Evolutionary conservation across 1,140 invertebrate genomes (phyloP).

Genomic region (Ips typographus): DNA sequence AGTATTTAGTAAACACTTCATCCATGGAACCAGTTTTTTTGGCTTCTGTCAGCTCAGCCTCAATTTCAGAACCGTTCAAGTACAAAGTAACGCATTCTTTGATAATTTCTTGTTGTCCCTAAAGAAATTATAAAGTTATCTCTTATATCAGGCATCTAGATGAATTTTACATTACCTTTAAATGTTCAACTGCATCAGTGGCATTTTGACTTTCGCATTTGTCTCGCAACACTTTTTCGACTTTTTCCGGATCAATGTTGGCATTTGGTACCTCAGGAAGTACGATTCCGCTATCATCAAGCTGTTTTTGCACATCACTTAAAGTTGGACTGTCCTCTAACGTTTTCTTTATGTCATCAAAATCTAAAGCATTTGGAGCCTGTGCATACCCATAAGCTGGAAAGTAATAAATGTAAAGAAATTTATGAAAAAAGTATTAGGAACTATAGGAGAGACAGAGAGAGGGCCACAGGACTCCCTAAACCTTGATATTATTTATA

Average conservation of each 20-base stretch:
- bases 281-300: slow-evolving; percentile 23
- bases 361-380: slow-evolving; percentile 14
- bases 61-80: slow-evolving; percentile 47
- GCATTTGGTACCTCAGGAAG: slow-evolving; percentile 33
- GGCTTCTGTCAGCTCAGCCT: slow-evolving; percentile 62
- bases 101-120: slow-evolving; percentile 45
- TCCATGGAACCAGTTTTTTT: slow-evolving; percentile 58
- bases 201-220: slow-evolving; percentile 46
- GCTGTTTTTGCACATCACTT: slow-evolving; percentile 30
- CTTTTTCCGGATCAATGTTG: slow-evolving; percentile 33
- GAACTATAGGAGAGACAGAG: too few species aligned
- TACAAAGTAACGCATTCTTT: slow-evolving; percentile 38
- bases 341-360: slow-evolving; percentile 7
- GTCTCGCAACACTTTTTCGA: slow-evolving; percentile 39
- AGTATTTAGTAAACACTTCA: slow-evolving; percentile 70
- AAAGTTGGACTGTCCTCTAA: slow-evolving; percentile 20
- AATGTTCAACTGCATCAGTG: slow-evolving; percentile 34
- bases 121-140: background rate
- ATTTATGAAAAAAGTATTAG: too few species aligned
- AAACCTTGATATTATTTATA: too few species aligned
- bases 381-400: too few species aligned
- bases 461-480: too few species aligned
- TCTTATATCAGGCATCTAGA: background rate
- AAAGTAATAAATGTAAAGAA: too few species aligned
- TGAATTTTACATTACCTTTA: slow-evolving; percentile 30